Evolutionary conservation across 1,140 invertebrate genomes (phyloP).

Genomic region (Araneus ventricosus): DNA sequence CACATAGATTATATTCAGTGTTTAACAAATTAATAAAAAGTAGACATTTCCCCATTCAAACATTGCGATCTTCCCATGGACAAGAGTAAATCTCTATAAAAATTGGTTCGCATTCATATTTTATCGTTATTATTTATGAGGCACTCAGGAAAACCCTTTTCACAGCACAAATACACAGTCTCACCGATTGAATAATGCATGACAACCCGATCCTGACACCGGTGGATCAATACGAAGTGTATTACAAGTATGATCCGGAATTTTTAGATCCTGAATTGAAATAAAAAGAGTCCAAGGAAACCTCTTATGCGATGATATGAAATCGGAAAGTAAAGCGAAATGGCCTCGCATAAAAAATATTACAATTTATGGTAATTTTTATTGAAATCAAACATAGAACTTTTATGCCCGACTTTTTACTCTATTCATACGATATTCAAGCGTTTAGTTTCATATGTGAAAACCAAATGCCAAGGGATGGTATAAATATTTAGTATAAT

Average conservation of each 20-base stretch:
- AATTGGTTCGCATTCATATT: constrained; percentile 28
- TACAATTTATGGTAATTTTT: constrained; percentile 49
- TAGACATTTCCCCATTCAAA: background rate
- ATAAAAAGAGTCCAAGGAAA: constrained; percentile 7
- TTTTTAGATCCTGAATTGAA: constrained; percentile 24
- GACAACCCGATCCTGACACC: constrained; percentile 3
- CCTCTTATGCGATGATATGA: background rate
- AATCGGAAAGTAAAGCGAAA: constrained; percentile 11
- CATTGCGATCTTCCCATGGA: background rate
- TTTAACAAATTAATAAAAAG: background rate
- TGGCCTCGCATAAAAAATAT: constrained; percentile 19
- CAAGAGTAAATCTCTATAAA: background rate
- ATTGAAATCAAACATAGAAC: constrained; percentile 42
- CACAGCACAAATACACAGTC: constrained; percentile 27
- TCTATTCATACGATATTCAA: constrained; percentile 29
- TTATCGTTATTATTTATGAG: constrained; percentile 51
- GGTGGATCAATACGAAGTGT: constrained; percentile 49
- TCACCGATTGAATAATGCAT: constrained; percentile 41
- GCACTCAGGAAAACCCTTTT: background rate
- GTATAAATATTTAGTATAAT: constrained; percentile 12
- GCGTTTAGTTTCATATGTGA: constrained; percentile 16
- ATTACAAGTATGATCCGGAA: constrained; percentile 45
- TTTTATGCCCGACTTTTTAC: constrained; percentile 1
- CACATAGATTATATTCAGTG: too few species aligned
- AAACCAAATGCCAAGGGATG: background rate